Conservation (phyloP, 2,797 vertebrate genomes). For the Notamacropus eugenii region DNA sequence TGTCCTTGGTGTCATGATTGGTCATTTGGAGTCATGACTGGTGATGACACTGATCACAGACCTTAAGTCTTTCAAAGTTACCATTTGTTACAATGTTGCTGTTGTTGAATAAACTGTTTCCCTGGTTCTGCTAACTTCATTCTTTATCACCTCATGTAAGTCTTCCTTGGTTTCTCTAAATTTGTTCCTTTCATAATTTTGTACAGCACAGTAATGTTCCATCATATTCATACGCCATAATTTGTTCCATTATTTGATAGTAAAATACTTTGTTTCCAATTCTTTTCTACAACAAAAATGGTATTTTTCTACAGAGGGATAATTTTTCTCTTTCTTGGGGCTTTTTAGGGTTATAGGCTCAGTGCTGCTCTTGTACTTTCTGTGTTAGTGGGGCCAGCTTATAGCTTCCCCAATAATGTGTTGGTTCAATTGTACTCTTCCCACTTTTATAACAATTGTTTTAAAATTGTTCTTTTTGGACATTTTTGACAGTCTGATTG, state of each 20-base stretch:
- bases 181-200: background rate
- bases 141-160: background rate
- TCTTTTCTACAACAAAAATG: background rate
- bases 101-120: background rate
- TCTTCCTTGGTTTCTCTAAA: background rate
- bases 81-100: background rate
- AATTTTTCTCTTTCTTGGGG: background rate
- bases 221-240: background rate
- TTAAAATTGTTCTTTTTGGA: background rate
- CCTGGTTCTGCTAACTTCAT: background rate
- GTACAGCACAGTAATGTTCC: background rate
- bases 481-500: background rate
- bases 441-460: background rate
- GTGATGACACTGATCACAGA: background rate
- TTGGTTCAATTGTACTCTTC: background rate
- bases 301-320: background rate
- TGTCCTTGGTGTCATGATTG: too few species aligned
- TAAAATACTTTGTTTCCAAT: background rate
- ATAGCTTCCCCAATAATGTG: background rate
- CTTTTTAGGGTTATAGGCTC: background rate
- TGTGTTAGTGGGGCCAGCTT: background rate
- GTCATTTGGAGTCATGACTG: background rate
- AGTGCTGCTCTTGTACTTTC: background rate
- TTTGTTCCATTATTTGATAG: background rate
- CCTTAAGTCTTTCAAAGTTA: background rate